phyloP scores from a whole-genome alignment of 2,113 vertebrate genomes.

The Centropristis striata region DNA sequence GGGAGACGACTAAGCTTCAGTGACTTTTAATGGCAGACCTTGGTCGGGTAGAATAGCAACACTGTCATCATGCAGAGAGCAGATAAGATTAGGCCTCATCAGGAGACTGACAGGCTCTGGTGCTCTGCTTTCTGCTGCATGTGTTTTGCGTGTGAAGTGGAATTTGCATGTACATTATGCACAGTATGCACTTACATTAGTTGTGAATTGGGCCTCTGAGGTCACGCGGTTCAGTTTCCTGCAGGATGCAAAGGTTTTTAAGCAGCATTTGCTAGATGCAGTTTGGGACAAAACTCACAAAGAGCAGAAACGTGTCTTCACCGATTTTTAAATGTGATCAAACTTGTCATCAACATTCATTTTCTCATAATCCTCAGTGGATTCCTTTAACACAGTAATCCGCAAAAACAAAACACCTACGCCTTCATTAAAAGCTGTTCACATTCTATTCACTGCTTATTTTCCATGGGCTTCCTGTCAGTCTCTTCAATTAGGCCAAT shows the following conservation, averaged over 20 bases:
- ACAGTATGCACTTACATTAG: not conserved
- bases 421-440: constrained; percentile 60
- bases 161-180: not conserved
- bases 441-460: constrained; percentile 25
- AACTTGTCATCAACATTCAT: constrained; percentile 31
- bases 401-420: constrained; percentile 57
- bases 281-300: constrained; percentile 4
- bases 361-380: constrained; percentile 29
- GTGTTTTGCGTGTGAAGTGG: not conserved
- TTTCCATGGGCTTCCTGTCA: constrained; percentile 57
- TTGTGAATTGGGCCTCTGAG: not conserved
- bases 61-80: constrained; percentile 81
- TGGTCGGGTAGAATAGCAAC: constrained; percentile 90
- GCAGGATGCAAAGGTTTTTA: not conserved
- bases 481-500: constrained; percentile 68
- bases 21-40: constrained; percentile 90
- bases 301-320: constrained; percentile 4
- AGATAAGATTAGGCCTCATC: constrained; percentile 71
- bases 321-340: constrained; percentile 39
- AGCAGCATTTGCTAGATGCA: not conserved
- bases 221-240: not conserved
- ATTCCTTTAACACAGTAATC: constrained; percentile 40
- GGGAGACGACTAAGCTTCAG: constrained; percentile 88
- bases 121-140: constrained; percentile 41
- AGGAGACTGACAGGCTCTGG: constrained; percentile 15